Conservation (phyloP, 2,888 invertebrate species). For the Sialis fuliginosa region DNA sequence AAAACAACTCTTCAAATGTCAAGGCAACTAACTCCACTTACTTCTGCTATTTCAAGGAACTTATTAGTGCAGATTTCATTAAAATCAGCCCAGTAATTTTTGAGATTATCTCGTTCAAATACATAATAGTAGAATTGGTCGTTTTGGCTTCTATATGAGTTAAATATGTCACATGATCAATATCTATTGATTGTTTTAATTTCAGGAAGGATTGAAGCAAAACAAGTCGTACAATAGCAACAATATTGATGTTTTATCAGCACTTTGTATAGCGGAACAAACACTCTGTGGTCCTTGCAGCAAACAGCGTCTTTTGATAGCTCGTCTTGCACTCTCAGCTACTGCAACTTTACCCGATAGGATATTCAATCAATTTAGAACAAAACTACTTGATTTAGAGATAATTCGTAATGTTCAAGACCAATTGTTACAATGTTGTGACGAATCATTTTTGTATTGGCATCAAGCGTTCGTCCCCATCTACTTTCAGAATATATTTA, state of each 20-base stretch:
- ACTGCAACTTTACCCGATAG: conserved; percentile 45
- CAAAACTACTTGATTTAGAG: conserved; percentile 45
- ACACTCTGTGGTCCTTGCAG: conserved; percentile 38
- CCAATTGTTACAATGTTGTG: conserved; percentile 40
- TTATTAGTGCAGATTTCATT: too few species aligned
- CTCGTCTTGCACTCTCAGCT: conserved; percentile 24
- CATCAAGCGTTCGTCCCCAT: conserved; percentile 60
- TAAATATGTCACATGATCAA: not conserved
- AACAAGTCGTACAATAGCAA: conserved; percentile 44
- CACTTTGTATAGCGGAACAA: conserved; percentile 54
- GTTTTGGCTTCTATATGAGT: not conserved
- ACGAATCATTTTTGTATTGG: conserved; percentile 66
- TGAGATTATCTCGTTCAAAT: too few species aligned
- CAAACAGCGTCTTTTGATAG: conserved; percentile 19
- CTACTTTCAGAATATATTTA: conserved; percentile 56
- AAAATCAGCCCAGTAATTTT: too few species aligned
- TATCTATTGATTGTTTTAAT: not conserved
- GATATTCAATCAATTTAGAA: conserved; percentile 38
- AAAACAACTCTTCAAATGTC: conserved; percentile 18
- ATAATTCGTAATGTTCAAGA: conserved; percentile 38
- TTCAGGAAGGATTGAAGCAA: not conserved
- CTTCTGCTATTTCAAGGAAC: too few species aligned
- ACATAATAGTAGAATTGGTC: too few species aligned
- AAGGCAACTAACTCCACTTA: conserved; percentile 9
- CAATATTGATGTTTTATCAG: conserved; percentile 51